Conservation (phyloP, 2,113 vertebrate species). For the Microcebus lehilahytsara region DNA sequence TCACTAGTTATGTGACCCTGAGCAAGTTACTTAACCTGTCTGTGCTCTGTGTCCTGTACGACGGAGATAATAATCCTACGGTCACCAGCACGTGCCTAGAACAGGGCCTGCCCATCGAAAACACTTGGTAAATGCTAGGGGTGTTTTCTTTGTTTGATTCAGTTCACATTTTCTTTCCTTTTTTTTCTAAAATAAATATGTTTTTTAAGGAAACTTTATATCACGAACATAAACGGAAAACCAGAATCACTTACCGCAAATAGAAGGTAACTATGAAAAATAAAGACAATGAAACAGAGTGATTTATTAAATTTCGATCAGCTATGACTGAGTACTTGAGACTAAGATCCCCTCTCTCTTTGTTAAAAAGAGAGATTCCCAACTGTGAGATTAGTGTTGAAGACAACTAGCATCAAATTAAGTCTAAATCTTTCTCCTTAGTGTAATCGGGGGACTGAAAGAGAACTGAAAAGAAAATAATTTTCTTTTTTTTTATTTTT, state of each 20-base stretch:
- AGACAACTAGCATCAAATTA: background rate
- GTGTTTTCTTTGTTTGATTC: slow-evolving; percentile 8
- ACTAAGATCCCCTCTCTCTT: background rate
- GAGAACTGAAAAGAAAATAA: slow-evolving; percentile 18
- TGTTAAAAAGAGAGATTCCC: background rate
- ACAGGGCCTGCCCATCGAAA: background rate
- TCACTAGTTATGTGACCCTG: background rate
- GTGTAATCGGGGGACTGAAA: background rate
- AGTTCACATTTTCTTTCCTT: background rate
- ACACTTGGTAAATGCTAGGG: background rate
- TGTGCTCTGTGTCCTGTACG: background rate
- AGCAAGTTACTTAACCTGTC: background rate
- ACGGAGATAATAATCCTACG: background rate
- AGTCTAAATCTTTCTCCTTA: background rate
- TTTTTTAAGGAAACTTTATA: slow-evolving; percentile 43
- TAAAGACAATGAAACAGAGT: background rate
- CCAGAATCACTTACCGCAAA: slow-evolving; percentile 27
- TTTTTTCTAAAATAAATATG: slow-evolving; percentile 25
- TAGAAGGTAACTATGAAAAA: slow-evolving; percentile 43
- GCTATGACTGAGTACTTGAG: background rate
- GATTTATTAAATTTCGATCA: background rate
- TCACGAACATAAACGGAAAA: slow-evolving; percentile 31
- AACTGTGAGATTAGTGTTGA: background rate
- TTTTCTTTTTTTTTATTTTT: too few species aligned
- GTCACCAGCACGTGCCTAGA: background rate